Percentiles rank a stretch among this genome's conserved stretches.
Evolutionary conservation across 2,797 vertebrate species (phyloP).

Genomic region (Synaphobranchus kaupii): DNA sequence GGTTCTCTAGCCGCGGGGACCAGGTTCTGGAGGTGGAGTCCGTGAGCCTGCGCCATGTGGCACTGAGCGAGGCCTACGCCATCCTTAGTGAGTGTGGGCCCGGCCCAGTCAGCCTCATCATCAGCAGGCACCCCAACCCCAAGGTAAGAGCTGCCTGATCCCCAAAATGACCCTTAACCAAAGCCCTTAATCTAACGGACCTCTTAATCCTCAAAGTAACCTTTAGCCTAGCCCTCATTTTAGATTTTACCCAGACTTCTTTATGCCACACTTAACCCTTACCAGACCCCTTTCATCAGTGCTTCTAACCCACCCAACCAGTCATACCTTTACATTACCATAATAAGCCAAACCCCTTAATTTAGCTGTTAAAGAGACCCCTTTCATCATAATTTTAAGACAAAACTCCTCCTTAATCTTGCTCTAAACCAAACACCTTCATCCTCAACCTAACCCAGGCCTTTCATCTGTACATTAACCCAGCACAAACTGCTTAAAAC

Average conservation of each 20-base stretch:
- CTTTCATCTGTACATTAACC: neutral
- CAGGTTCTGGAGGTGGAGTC: conserved; percentile 95
- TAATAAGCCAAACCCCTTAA: neutral
- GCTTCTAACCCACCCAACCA: neutral
- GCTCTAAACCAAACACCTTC: neutral
- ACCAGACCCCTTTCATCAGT: neutral
- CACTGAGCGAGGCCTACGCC: conserved; percentile 89
- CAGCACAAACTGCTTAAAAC: neutral
- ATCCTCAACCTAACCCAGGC: neutral
- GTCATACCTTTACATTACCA: neutral
- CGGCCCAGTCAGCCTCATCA: conserved; percentile 89
- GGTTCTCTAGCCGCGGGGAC: conserved; percentile 83
- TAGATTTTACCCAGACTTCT: neutral
- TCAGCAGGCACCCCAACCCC: conserved; percentile 91
- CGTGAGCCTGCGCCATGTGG: conserved; percentile 86
- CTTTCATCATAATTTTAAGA: neutral
- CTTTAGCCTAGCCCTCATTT: neutral
- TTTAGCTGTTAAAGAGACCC: neutral
- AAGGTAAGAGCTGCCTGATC: conserved; percentile 73
- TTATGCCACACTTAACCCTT: conserved; percentile 3
- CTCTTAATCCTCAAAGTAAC: neutral
- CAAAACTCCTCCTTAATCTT: neutral
- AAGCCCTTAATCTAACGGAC: neutral
- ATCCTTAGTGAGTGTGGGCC: conserved; percentile 93
- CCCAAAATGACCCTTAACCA: neutral